Evolutionary conservation across 2,113 vertebrate genomes (phyloP).

Genomic region (Nipponia nippon): DNA sequence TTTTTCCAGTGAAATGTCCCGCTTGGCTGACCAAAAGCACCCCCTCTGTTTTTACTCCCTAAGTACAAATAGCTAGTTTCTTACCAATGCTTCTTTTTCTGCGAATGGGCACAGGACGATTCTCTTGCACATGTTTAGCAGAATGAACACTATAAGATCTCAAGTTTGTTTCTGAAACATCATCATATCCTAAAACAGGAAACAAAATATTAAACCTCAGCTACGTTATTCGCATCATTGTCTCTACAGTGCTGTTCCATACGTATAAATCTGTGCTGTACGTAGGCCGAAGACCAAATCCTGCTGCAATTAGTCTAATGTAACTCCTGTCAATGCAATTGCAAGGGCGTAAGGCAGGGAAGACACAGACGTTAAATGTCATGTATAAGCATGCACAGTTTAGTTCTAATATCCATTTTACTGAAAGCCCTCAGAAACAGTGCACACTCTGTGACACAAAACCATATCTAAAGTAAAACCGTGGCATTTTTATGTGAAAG

Average conservation of each 20-base stretch:
- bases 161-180: slow-evolving; percentile 81
- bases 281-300: neutral
- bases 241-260: fast-evolving
- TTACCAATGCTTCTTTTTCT: slow-evolving; percentile 94
- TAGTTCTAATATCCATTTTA: neutral
- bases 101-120: slow-evolving; percentile 84
- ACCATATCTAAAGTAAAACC: neutral
- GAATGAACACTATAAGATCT: slow-evolving; percentile 77
- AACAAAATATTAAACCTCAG: slow-evolving; percentile 1
- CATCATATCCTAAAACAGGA: slow-evolving; percentile 82
- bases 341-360: neutral
- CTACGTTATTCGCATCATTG: neutral
- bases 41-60: neutral
- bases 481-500: neutral
- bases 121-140: slow-evolving; percentile 80
- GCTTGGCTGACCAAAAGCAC: slow-evolving; percentile 20
- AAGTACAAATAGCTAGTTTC: slow-evolving; percentile 46
- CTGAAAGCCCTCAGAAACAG: neutral
- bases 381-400: neutral
- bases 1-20: slow-evolving; percentile 22
- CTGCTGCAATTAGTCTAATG: neutral
- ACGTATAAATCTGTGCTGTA: neutral
- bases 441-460: neutral
- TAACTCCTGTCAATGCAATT: neutral
- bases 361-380: neutral